Evolutionary conservation across 2,797 vertebrate genomes (phyloP).

Genomic region (Tapirus indicus): DNA sequence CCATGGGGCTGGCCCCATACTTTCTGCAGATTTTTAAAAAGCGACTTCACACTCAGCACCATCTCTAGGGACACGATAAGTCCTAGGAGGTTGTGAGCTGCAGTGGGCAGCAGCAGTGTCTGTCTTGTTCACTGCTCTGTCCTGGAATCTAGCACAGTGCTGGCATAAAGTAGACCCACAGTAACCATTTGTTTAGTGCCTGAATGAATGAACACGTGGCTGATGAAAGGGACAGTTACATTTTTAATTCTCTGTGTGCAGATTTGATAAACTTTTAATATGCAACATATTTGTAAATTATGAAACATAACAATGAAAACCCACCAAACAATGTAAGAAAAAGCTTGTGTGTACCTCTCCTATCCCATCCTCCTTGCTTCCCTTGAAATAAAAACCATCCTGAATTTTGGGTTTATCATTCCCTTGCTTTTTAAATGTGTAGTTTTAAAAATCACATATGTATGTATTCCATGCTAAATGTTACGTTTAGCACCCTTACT

Average conservation of each 20-base stretch:
- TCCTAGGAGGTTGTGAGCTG: background rate
- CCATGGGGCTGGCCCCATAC: no score
- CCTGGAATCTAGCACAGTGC: background rate
- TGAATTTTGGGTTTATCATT: background rate
- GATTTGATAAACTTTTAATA: background rate
- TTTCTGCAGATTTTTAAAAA: background rate
- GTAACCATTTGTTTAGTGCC: background rate
- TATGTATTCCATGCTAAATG: background rate
- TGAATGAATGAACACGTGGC: background rate
- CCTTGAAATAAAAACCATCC: background rate
- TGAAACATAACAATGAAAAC: background rate
- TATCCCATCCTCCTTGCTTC: background rate
- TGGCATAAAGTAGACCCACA: background rate
- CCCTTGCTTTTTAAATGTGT: background rate
- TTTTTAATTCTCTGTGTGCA: background rate
- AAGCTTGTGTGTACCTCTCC: background rate
- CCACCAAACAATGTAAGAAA: background rate
- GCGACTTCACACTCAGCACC: background rate
- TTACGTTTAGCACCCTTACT: background rate
- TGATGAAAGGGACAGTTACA: background rate
- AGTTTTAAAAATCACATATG: background rate
- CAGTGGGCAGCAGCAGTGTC: accelerated
- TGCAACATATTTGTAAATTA: background rate
- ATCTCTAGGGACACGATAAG: background rate
- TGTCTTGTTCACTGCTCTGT: background rate